Evolutionary conservation across 2,797 vertebrate genomes (phyloP), one percentile per base, ranked within the genome.

Genomic region (Anableps anableps): DNA sequence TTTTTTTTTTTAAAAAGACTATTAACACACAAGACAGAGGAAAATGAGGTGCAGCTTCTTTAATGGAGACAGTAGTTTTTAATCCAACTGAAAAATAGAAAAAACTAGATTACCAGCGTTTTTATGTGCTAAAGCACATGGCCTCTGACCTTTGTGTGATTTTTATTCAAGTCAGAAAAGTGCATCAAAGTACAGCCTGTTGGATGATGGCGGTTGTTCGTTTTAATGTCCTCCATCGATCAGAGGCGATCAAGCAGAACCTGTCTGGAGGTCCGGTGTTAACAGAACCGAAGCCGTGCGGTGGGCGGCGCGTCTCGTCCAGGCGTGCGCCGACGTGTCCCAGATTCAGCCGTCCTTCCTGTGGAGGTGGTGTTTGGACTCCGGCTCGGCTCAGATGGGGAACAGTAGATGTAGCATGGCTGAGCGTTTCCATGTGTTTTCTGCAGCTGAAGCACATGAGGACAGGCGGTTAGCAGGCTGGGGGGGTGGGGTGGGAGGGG

Each of bases 401-500:
- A 91, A 92, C 81, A 85, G 88, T 86, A 92, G 89, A 92, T 93
- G 91, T 91, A 91, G 89, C 89, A 85, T 90, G 90, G 86, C 90
- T 94, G 93, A 95, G 90, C 88, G 81, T 89, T 93, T 90, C 93
- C 94, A 94, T 94, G 93, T 94, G 94, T 94, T 86, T 64, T 41
- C 80, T 88, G 88, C 90, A 81, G 92, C 88, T 89, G 88, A 93
- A 93, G 93, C 91, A 86, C 92, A 89, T 88, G 90, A 91, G 91
- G 74, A 47, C 88, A 83, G 38, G 36, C 23, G 66, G 76, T 85
- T 85, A 88, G 90, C 79, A 4, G 50, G 50, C 16, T 19, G 48
- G 14, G 6, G 51, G 21, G 9, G 45, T 82, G 73, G 83, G 71
- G 81, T 80, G 82, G 88, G 73, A 75, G 81, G 66, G 83, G 82